phyloP scores from a whole-genome alignment of 2,888 invertebrate species.

The Tetrapedia diversipes region DNA sequence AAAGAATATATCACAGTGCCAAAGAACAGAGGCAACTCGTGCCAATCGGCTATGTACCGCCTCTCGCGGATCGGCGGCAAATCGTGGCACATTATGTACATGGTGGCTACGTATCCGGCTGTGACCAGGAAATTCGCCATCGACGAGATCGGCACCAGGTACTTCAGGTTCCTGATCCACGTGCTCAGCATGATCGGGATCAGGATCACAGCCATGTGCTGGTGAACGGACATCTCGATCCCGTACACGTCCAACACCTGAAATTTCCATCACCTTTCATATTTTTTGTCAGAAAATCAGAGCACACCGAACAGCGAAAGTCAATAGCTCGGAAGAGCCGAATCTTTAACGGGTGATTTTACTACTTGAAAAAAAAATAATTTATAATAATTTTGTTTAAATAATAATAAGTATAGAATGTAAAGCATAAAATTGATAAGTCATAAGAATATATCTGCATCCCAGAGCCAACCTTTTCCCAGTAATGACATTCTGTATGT shows the following conservation, averaged over 20 bases:
- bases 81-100: slow-evolving; percentile 90
- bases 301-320: too few species aligned
- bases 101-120: slow-evolving; percentile 89
- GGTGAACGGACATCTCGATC: slow-evolving; percentile 86
- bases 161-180: slow-evolving; percentile 90
- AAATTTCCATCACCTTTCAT: too few species aligned
- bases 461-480: too few species aligned
- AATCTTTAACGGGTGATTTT: too few species aligned
- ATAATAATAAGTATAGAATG: too few species aligned
- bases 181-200: slow-evolving; percentile 89
- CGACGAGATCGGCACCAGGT: slow-evolving; percentile 90
- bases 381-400: too few species aligned
- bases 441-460: too few species aligned
- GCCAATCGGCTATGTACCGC: slow-evolving; percentile 86
- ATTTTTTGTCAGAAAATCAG: too few species aligned
- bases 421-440: too few species aligned
- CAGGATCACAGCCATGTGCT: slow-evolving; percentile 90
- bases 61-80: slow-evolving; percentile 87
- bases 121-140: slow-evolving; percentile 91
- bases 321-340: too few species aligned
- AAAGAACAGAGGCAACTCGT: slow-evolving; percentile 93
- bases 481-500: too few species aligned
- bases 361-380: too few species aligned
- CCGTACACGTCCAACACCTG: slow-evolving; percentile 89
- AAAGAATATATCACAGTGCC: slow-evolving; percentile 98